phyloP scores from a whole-genome alignment of 2,888 invertebrate species.

The Oxytorus armatus region DNA sequence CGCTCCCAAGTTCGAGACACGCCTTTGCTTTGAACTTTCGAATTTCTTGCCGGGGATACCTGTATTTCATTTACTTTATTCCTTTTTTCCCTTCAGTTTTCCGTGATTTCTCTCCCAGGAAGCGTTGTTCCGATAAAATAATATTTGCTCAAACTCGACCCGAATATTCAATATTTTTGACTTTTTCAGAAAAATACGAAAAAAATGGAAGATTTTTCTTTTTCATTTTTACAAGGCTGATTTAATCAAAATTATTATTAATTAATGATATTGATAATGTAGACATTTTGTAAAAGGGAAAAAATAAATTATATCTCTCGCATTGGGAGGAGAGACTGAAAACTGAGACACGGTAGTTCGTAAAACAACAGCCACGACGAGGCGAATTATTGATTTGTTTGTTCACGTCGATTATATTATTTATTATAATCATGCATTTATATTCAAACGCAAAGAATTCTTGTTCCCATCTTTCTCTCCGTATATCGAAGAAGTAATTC shows the following conservation, averaged over 20 bases:
- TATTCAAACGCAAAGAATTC: constrained; percentile 58
- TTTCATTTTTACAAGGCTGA: neutral
- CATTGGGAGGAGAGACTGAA: neutral
- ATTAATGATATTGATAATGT: neutral
- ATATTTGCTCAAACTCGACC: neutral
- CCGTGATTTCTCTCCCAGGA: neutral
- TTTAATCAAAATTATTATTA: neutral
- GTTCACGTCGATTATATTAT: constrained; percentile 25
- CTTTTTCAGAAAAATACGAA: neutral
- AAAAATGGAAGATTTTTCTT: neutral
- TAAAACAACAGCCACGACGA: neutral
- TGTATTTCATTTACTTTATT: constrained; percentile 23
- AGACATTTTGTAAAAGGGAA: neutral
- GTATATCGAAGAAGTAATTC: constrained; percentile 38
- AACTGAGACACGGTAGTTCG: neutral
- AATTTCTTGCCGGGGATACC: constrained; percentile 61
- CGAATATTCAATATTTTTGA: neutral
- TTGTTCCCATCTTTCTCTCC: constrained; percentile 38
- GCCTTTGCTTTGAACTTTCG: constrained; percentile 65
- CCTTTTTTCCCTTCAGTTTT: constrained; percentile 1
- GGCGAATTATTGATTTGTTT: constrained; percentile 27
- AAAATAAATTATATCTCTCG: neutral
- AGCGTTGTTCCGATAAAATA: neutral
- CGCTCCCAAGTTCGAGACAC: constrained; percentile 54
- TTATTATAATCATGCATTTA: constrained; percentile 57